A percentile compares a stretch with the other conserved stretches of the same genome.
Conservation (phyloP, 2,113 vertebrate species). For the Bujurquina vittata region DNA sequence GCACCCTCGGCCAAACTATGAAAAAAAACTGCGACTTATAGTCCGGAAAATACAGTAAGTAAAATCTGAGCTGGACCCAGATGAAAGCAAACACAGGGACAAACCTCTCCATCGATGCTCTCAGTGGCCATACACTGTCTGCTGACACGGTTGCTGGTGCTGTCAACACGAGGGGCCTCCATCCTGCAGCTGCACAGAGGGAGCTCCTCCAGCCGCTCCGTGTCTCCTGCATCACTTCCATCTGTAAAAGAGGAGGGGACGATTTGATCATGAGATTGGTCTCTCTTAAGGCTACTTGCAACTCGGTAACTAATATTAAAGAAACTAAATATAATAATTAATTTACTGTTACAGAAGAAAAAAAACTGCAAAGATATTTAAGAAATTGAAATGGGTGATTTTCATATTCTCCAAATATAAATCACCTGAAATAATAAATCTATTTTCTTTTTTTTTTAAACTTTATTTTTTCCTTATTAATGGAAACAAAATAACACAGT, state of each 20-base stretch:
- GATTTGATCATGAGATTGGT: neutral
- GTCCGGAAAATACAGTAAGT: no score
- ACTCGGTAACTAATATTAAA: neutral
- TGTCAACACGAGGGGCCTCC: slow-evolving; percentile 91
- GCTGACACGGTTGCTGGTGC: slow-evolving; percentile 79
- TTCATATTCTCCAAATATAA: neutral
- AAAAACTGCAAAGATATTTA: neutral
- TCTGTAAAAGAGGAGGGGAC: slow-evolving; percentile 64
- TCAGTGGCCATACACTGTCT: slow-evolving; percentile 92
- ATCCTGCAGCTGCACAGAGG: slow-evolving; percentile 94
- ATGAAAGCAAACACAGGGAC: slow-evolving; percentile 18
- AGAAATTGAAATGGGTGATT: neutral
- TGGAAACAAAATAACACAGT: no score
- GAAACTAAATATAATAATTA: neutral
- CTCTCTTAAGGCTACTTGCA: neutral
- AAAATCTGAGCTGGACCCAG: neutral
- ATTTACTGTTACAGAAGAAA: neutral
- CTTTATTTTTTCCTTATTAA: no score
- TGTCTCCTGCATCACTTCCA: slow-evolving; percentile 88
- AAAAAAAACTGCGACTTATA: no score
- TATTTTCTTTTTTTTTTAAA: no score
- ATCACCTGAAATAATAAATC: neutral
- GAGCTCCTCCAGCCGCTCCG: slow-evolving; percentile 88
- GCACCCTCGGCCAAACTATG: no score
- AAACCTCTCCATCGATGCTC: slow-evolving; percentile 90